Conservation (phyloP, 1,140 invertebrate genomes). For the Sinonovacula constricta region DNA sequence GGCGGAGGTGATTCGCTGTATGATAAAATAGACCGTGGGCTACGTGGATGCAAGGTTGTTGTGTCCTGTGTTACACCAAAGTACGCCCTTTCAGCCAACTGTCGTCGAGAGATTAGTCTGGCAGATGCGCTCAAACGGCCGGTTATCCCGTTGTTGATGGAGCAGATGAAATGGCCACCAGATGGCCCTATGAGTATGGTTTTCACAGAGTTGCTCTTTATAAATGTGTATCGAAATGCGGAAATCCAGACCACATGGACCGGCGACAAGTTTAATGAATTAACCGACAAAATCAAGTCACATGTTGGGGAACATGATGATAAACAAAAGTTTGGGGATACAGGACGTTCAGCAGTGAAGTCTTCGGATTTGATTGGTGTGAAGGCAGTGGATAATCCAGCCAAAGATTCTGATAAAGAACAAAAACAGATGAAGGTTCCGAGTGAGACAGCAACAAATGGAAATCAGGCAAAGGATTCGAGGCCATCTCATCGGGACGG, state of each 20-base stretch:
- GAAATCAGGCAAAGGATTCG: too few relatives aligned
- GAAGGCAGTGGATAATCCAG: too few relatives aligned
- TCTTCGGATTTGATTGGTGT: too few relatives aligned
- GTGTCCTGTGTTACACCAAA: slow-evolving; percentile 73
- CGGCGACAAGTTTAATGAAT: slow-evolving; percentile 63
- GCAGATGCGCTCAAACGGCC: slow-evolving; percentile 74
- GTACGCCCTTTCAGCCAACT: slow-evolving; percentile 74
- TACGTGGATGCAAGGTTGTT: slow-evolving; percentile 69
- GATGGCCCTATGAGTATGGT: slow-evolving; percentile 74
- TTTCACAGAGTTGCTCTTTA: slow-evolving; percentile 71
- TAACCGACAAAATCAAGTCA: slow-evolving; percentile 54
- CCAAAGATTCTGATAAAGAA: too few relatives aligned
- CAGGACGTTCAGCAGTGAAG: too few relatives aligned
- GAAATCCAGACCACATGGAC: slow-evolving; percentile 58
- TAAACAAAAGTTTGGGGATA: too few relatives aligned
- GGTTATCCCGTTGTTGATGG: slow-evolving; percentile 72
- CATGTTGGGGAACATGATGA: too few relatives aligned
- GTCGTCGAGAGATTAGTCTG: slow-evolving; percentile 72
- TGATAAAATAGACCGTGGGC: slow-evolving; percentile 75
- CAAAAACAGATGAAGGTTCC: too few relatives aligned
- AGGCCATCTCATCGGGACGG: too few relatives aligned
- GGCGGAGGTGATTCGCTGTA: slow-evolving; percentile 77
- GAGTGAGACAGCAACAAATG: too few relatives aligned
- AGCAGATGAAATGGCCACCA: slow-evolving; percentile 73
- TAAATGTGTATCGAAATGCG: slow-evolving; percentile 64